Evolutionary conservation across 1,140 invertebrate genomes (phyloP).

Genomic region (Samia ricini): DNA sequence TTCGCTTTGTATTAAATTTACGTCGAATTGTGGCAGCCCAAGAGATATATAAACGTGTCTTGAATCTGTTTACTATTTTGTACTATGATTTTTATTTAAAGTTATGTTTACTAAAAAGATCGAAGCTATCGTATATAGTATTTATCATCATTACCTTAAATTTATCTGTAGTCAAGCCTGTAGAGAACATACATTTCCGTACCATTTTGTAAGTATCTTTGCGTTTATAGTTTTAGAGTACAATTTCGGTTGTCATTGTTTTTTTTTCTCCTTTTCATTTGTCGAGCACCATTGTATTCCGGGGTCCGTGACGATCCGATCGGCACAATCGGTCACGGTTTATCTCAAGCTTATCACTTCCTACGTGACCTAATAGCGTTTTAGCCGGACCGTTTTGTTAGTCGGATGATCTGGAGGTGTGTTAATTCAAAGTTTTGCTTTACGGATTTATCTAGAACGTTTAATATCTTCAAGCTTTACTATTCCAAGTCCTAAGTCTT

Average conservation of each 20-base stretch:
- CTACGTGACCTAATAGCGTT: constrained; percentile 4
- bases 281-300: background rate
- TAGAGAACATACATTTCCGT: background rate
- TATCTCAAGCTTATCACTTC: constrained; percentile 1
- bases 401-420: background rate
- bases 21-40: background rate
- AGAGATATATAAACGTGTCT: background rate
- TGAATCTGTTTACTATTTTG: background rate
- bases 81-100: background rate
- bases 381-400: background rate
- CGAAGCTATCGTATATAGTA: too few species aligned
- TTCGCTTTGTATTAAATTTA: background rate
- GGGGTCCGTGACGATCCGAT: constrained; percentile 2
- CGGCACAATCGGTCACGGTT: constrained; percentile 4
- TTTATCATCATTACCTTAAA: too few species aligned
- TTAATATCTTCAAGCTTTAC: too few species aligned
- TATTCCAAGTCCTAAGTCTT: too few species aligned
- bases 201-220: background rate
- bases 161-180: too few species aligned
- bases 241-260: background rate
- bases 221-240: background rate
- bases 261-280: background rate
- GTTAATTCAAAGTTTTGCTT: background rate
- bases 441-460: background rate
- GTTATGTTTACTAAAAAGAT: too few species aligned